Evolutionary conservation across 2,888 invertebrate species (phyloP).

Genomic region (Hypercompe scribonia): DNA sequence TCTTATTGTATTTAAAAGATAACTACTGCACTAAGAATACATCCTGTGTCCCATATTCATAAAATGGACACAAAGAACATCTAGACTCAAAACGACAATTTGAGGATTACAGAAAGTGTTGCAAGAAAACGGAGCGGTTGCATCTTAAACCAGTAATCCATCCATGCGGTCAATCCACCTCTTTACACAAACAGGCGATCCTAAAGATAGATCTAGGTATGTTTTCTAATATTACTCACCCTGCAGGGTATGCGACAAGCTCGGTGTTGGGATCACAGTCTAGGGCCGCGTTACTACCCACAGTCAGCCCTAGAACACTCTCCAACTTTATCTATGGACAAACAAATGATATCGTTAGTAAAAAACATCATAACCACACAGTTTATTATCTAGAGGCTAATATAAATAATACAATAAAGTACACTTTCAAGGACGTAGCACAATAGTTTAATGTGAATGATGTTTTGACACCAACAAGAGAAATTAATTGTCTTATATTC

Average conservation of each 20-base stretch:
- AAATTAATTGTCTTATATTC: too few species aligned
- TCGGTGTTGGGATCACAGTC: slow-evolving; percentile 95
- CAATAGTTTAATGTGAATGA: background rate
- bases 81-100: too few species aligned
- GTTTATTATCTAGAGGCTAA: too few species aligned
- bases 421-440: background rate
- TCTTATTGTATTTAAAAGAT: too few species aligned
- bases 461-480: too few species aligned
- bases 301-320: slow-evolving; percentile 97
- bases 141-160: too few species aligned
- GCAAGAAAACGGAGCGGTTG: too few species aligned
- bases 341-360: slow-evolving; percentile 31
- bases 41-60: too few species aligned
- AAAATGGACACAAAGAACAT: too few species aligned
- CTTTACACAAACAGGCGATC: background rate
- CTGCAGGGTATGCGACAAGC: slow-evolving; percentile 97
- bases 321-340: slow-evolving; percentile 95
- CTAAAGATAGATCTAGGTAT: background rate
- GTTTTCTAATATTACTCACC: slow-evolving; percentile 89
- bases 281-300: slow-evolving; percentile 96
- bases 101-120: too few species aligned
- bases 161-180: background rate
- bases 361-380: background rate
- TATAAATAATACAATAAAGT: background rate
- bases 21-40: too few species aligned